Evolutionary conservation across 2,888 invertebrate genomes (phyloP), one percentile per base, ranked within the genome.

Genomic region (Quadroppia sp.): DNA sequence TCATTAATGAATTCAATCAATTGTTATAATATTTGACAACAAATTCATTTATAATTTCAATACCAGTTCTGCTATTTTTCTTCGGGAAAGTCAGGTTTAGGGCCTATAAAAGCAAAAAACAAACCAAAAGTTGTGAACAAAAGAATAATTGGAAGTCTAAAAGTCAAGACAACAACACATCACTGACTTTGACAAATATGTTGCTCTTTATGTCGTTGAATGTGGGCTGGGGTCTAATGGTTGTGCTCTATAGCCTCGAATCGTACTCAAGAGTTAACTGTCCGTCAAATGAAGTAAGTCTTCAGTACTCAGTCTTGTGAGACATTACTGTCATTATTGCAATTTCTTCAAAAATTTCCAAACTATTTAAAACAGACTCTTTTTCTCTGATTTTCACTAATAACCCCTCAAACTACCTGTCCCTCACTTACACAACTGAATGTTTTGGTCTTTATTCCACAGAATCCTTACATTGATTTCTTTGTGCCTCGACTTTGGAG

Each of bases 211-310:
- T 90, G 64, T 83, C 87, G 0, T 84, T 95, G 73, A 88, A 89
- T 74, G 83, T 89, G 20, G 97, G 96, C 71, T 89, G 87, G 77
- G 91, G 92, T 76, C 78, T 89, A 2, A 81, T 90, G n/a, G 85
- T 89, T 81, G 89, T 89, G 79, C 81, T 91, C 2, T 95, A 94
- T 81, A 85, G 89, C 30, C 89, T 94, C 87, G 97, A 98, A 83
- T 90, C 87, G 84, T 93, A 89, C 81, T 91, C 93, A 0, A 86
- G 92, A 64, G 82, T 84, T 73, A 91, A 92, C 82, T 90, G 91
- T 80, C 88, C 67, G 2, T n/a, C 42, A 23, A 67, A 42, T 42
- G 67, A 67, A 42, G 61, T 61, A 61, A 61, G 30, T 7, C 7
- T 56, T 25, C 23, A 56, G 15, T 23, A 48, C 48, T 88, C 0